These are phyloP conservation scores for Ptychadena robeensis DNA, from an alignment of 2,797 vertebrate genomes.

Conservation along the genomic window DNA sequence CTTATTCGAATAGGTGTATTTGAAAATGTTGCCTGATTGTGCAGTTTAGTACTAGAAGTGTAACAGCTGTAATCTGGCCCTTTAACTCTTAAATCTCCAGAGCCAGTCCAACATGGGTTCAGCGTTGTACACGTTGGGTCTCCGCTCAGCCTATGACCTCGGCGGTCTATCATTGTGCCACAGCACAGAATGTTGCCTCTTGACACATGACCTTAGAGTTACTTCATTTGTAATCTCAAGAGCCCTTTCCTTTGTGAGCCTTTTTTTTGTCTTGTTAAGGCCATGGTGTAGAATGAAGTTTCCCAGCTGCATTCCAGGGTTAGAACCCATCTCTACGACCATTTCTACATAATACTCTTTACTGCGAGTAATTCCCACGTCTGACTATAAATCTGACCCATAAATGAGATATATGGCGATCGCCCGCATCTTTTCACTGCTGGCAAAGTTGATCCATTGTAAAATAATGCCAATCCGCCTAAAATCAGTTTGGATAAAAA, in stretches of 20 bases:
- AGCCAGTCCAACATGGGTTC: background rate
- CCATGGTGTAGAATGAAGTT: constrained; percentile 19
- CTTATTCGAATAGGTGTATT: background rate
- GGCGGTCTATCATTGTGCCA: constrained; percentile 27
- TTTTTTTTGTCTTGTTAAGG: constrained; percentile 27
- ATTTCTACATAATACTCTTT: background rate
- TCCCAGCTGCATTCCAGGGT: background rate
- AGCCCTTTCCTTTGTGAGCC: constrained; percentile 22
- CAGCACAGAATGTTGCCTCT: constrained; percentile 34
- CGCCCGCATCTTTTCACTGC: background rate
- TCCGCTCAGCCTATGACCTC: constrained; percentile 11
- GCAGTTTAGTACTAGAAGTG: too few species aligned
- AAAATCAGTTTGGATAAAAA: constrained; percentile 13
- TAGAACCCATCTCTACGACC: background rate
- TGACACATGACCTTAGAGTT: constrained; percentile 51
- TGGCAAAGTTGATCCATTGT: background rate
- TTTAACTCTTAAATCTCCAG: constrained; percentile 17
- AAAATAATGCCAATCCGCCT: background rate
- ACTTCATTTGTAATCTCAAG: constrained; percentile 46
- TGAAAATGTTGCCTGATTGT: too few species aligned
- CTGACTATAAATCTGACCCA: background rate
- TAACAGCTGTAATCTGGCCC: background rate
- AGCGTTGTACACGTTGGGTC: background rate
- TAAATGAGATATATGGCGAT: background rate
- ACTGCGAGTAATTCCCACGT: background rate